Conservation (phyloP, 2,113 vertebrate species). For the Sander vitreus region DNA sequence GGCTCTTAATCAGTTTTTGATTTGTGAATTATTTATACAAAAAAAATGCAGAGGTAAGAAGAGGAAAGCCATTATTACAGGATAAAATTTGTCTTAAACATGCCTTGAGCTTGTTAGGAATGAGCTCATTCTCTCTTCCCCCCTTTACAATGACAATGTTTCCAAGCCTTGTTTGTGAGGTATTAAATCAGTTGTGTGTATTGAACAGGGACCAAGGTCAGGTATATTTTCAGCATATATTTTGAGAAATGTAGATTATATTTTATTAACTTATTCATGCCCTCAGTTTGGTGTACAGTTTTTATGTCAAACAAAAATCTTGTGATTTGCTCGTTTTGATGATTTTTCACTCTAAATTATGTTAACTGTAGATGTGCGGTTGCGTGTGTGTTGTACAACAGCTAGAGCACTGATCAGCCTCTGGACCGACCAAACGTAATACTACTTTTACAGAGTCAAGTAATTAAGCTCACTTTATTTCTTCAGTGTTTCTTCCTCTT, state of each 20-base stretch:
- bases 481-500: background rate
- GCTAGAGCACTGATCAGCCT: constrained; percentile 18
- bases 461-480: constrained; percentile 20
- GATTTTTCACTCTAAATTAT: constrained; percentile 70
- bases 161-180: constrained; percentile 41
- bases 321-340: constrained; percentile 67
- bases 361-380: constrained; percentile 39
- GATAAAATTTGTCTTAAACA: constrained; percentile 28
- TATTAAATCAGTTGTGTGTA: constrained; percentile 61
- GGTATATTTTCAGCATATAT: constrained; percentile 81
- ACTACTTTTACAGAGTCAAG: background rate
- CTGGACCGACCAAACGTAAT: constrained; percentile 20
- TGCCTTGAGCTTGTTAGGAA: constrained; percentile 54
- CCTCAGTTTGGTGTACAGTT: constrained; percentile 66
- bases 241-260: constrained; percentile 83
- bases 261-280: constrained; percentile 87
- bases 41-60: constrained; percentile 9
- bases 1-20: background rate
- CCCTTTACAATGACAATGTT: constrained; percentile 9
- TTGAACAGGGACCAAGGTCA: constrained; percentile 82
- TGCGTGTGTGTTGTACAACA: constrained; percentile 45
- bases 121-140: background rate
- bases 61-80: constrained; percentile 38
- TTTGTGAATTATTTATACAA: background rate
- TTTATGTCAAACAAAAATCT: constrained; percentile 62